These are phyloP conservation scores for Lophochroa leadbeateri DNA, from an alignment of 2,113 vertebrate species.

Conservation along the genomic window DNA sequence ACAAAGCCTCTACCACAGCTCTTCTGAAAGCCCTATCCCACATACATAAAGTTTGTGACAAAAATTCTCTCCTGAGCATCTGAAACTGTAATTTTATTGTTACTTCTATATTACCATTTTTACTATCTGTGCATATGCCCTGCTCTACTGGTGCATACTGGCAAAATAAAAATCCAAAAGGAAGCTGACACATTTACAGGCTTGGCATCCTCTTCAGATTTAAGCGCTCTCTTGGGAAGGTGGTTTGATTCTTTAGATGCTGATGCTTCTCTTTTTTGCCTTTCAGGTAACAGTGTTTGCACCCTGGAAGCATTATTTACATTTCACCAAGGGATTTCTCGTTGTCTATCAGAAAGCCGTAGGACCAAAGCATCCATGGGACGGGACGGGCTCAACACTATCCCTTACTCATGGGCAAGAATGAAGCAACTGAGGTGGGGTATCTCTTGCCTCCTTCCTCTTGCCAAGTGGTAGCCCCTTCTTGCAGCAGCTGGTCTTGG, in stretches of 20 bases:
- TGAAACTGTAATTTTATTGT: background rate
- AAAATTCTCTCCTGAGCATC: background rate
- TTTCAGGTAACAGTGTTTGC: accelerated
- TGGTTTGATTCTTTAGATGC: background rate
- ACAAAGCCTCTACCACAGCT: background rate
- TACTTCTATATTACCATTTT: background rate
- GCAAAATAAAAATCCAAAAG: background rate
- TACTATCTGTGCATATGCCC: background rate
- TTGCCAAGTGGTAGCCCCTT: background rate
- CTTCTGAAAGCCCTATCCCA: background rate
- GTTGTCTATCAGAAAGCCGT: background rate
- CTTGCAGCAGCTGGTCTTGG: background rate
- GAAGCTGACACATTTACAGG: background rate
- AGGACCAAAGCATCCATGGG: background rate
- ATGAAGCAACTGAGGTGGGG: background rate
- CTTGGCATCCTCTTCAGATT: background rate
- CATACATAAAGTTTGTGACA: background rate
- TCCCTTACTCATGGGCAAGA: too few species aligned
- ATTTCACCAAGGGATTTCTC: background rate
- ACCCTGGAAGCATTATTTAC: background rate
- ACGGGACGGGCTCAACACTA: accelerated
- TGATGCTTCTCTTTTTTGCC: background rate
- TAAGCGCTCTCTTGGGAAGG: background rate
- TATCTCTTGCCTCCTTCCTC: background rate
- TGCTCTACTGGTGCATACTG: background rate